Evolutionary conservation across 2,888 invertebrate genomes (phyloP).

Genomic region (Drosophila phalerata): DNA sequence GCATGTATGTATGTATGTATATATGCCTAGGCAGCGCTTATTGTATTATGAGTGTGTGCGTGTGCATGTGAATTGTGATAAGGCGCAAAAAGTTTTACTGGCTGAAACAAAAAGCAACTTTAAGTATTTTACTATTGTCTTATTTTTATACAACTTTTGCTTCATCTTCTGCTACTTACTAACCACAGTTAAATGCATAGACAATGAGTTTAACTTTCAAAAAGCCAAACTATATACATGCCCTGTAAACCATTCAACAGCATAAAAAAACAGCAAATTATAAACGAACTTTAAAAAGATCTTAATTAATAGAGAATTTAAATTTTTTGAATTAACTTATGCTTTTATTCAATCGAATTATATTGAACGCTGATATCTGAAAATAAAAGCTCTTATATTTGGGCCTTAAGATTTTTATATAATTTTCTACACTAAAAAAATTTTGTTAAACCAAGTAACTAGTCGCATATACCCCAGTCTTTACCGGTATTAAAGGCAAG

Average conservation of each 20-base stretch:
- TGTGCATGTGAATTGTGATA: constrained; percentile 38
- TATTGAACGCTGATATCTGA: no score
- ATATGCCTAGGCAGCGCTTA: constrained; percentile 9
- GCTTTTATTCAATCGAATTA: background rate
- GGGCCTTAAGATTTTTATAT: no score
- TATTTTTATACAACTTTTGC: background rate
- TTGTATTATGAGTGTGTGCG: constrained; percentile 36
- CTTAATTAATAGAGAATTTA: background rate
- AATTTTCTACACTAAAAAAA: no score
- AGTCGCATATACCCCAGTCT: constrained; percentile 8
- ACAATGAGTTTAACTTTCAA: background rate
- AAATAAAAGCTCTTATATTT: no score
- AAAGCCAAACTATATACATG: constrained; percentile 7
- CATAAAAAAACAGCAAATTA: background rate
- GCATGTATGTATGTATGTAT: background rate
- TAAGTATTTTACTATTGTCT: constrained; percentile 43
- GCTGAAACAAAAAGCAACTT: constrained; percentile 61
- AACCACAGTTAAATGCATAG: constrained; percentile 15
- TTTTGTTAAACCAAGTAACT: background rate
- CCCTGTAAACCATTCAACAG: constrained; percentile 1
- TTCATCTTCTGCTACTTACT: constrained; percentile 6
- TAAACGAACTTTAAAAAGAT: no score
- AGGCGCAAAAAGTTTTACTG: constrained; percentile 40
- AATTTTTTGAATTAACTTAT: background rate
- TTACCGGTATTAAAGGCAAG: background rate